Evolutionary conservation across 2,113 vertebrate species (phyloP), one percentile per base, ranked within the genome.

Genomic region (Cygnus atratus): DNA sequence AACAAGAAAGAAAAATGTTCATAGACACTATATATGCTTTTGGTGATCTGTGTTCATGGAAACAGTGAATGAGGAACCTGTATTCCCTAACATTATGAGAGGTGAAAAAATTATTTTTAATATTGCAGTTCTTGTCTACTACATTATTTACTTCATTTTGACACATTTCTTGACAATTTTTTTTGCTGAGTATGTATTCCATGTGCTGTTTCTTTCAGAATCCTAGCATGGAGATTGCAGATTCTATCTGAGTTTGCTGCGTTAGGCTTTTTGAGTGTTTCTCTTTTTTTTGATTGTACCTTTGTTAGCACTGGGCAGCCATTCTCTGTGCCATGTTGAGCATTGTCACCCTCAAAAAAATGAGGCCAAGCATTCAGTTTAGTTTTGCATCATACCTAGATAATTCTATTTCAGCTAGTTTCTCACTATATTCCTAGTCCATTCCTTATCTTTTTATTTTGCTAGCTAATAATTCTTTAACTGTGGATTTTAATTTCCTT

Each of bases 21-120:
- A 15, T 25, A 20, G 2, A 10, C 4, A n/a, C 6, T 28, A 1
- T 37, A 13, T 76, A 37, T 62, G 24, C 25, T 59, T 86, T 86
- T 39, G 6, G 12, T 90, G 0, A 24, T 48, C 16, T 28, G 1
- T 0, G 1, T 61, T 73, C 5, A 2, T 66, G 35, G 63, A 62
- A 83, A n/a, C 39, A 33, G 29, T 33, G 50, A 50, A 28, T 44
- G 67, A 90, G 43, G 26, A 80, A 48, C 46, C 3, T 6, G 4
- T 13, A 26, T 67, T 82, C 21, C 4, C 6, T 52, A 7, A 41
- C 61, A 71, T 50, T 59, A 20, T 48, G 25, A 39, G 43, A 72
- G 17, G 4, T 80, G 24, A 35, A 55, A 70, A 73, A 63, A 11
- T 2, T 57, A 4, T 33, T 18, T 37, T 70, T 76, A 35, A 76